Evolutionary conservation across 2,888 invertebrate species (phyloP).

Genomic region (Sminthurinus aureus): DNA sequence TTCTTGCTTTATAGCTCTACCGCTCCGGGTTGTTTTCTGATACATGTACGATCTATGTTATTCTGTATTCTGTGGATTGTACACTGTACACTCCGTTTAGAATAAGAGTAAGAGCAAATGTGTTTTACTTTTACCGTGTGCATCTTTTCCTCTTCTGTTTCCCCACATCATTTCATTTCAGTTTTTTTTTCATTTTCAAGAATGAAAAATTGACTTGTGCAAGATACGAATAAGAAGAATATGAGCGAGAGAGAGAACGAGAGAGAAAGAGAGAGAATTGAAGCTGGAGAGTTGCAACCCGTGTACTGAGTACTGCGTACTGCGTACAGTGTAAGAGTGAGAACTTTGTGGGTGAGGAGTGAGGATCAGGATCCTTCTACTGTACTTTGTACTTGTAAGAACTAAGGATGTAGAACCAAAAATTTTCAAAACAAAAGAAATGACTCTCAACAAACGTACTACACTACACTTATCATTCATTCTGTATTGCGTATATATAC

Average conservation of each 20-base stretch:
- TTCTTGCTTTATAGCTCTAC: not conserved
- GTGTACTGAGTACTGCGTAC: too few species aligned
- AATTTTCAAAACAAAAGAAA: constrained; percentile 30
- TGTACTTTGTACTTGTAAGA: not conserved
- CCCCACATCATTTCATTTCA: constrained; percentile 37
- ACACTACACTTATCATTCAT: too few species aligned
- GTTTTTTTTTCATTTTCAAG: constrained; percentile 8
- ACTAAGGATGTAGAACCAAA: too few species aligned
- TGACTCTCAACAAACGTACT: constrained; percentile 22
- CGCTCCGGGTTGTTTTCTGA: constrained; percentile 36
- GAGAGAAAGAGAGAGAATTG: not conserved
- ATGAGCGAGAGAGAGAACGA: constrained; percentile 4
- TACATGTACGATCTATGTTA: not conserved
- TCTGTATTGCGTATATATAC: too few species aligned
- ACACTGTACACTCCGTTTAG: not conserved
- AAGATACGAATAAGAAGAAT: constrained; percentile 25
- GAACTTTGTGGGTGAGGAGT: not conserved
- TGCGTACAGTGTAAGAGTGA: too few species aligned
- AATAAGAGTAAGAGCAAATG: not conserved
- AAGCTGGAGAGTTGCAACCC: not conserved
- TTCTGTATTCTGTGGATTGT: not conserved
- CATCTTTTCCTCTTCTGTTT: not conserved
- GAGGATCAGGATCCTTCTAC: not conserved
- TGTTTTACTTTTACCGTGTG: constrained; percentile 5
- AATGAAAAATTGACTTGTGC: constrained; percentile 40